Conservation (phyloP, 2,888 invertebrate species). For the Calliopum simillimum region DNA sequence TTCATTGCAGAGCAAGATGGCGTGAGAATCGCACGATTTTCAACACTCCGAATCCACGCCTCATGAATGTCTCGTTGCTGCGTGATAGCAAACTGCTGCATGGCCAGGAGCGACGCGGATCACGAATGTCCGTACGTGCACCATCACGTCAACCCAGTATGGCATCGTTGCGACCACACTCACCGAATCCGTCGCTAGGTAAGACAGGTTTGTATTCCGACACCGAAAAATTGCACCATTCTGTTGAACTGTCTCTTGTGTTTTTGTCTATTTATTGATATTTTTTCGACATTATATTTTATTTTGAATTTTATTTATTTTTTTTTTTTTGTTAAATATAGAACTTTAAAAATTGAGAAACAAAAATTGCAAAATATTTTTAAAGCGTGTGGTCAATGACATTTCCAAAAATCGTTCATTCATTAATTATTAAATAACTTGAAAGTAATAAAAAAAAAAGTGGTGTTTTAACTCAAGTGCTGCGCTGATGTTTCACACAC, state of each 20-base stretch:
- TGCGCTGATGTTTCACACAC: not conserved
- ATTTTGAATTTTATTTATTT: not conserved
- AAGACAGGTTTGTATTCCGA: conserved; percentile 68
- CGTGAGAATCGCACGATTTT: conserved; percentile 92
- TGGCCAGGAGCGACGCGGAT: conserved; percentile 81
- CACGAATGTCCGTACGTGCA: conserved; percentile 81
- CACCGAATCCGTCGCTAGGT: conserved; percentile 70
- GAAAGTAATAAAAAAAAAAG: not conserved
- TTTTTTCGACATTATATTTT: not conserved
- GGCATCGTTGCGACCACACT: conserved; percentile 85
- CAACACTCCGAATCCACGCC: conserved; percentile 92
- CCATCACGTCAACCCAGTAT: conserved; percentile 89
- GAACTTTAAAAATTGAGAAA: not conserved
- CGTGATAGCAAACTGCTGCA: conserved; percentile 84
- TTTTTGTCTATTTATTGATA: conserved; percentile 7
- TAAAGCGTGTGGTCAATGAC: conserved; percentile 24
- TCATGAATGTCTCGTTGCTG: conserved; percentile 91
- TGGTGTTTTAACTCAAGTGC: not conserved
- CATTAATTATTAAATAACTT: not conserved
- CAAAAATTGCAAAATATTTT: not conserved
- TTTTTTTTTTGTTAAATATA: not conserved
- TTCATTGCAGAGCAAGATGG: conserved; percentile 84
- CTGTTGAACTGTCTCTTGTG: conserved; percentile 41
- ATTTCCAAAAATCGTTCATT: not conserved
- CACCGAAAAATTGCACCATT: not conserved